These are phyloP conservation scores for Prietella phreatophila DNA, from an alignment of 2,113 vertebrate species.

Conservation along the genomic window DNA sequence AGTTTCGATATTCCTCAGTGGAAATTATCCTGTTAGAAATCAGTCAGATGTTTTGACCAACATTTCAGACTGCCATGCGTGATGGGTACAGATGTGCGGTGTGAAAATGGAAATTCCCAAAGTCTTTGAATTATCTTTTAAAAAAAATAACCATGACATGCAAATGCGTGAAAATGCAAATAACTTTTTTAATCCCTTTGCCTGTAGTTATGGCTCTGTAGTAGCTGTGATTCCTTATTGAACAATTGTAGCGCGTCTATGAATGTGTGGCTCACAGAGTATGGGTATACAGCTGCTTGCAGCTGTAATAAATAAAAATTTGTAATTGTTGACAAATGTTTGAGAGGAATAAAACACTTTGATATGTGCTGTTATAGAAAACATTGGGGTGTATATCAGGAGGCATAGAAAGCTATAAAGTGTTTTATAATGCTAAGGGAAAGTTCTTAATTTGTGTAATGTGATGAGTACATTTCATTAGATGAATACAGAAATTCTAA, in stretches of 20 bases:
- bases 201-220: too few species aligned
- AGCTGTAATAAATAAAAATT: not conserved
- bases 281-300: too few species aligned
- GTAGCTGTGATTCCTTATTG: too few species aligned
- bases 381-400: not conserved
- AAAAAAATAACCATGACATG: not conserved
- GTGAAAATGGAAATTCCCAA: not conserved
- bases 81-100: not conserved
- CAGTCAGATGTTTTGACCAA: not conserved
- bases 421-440: not conserved
- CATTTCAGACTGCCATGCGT: not conserved
- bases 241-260: too few species aligned
- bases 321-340: not conserved
- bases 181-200: too few species aligned
- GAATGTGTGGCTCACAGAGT: too few species aligned
- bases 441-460: not conserved
- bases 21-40: constrained; percentile 17
- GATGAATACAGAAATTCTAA: not conserved
- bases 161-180: too few species aligned
- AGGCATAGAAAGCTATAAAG: not conserved
- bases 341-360: not conserved
- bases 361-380: not conserved
- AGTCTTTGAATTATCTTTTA: not conserved
- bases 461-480: not conserved
- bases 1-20: not conserved